These are phyloP conservation scores for Pogonognathellus flavescens DNA, from an alignment of 1,140 invertebrate genomes.

Conservation along the genomic window DNA sequence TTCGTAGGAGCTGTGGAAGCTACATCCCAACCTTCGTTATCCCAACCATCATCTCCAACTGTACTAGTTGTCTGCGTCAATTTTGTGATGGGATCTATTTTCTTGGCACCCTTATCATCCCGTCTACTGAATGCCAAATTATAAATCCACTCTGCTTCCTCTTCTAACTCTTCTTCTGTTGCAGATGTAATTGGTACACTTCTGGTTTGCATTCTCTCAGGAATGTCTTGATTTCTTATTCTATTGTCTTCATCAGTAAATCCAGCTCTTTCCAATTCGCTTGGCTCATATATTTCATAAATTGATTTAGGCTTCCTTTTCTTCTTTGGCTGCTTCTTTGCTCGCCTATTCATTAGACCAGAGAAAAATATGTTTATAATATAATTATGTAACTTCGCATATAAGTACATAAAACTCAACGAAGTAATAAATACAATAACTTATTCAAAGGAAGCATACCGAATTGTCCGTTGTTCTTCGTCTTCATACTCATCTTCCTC, in stretches of 20 bases:
- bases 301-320: slow-evolving; percentile 90
- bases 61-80: background rate
- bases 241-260: slow-evolving; percentile 96
- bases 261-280: slow-evolving; percentile 95
- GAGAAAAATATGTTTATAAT: no score
- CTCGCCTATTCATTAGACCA: slow-evolving; percentile 69
- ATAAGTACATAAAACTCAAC: slow-evolving; percentile 49
- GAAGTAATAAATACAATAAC: slow-evolving; percentile 54
- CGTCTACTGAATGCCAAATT: slow-evolving; percentile 86
- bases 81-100: background rate
- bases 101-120: slow-evolving; percentile 38
- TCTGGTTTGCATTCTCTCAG: slow-evolving; percentile 92
- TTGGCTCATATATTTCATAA: slow-evolving; percentile 96
- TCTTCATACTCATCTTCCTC: slow-evolving; percentile 71
- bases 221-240: slow-evolving; percentile 89
- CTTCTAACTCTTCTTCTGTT: slow-evolving; percentile 88
- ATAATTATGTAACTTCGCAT: no score
- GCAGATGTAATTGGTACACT: slow-evolving; percentile 85
- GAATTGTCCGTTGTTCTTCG: slow-evolving; percentile 59
- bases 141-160: slow-evolving; percentile 98
- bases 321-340: slow-evolving; percentile 82
- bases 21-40: slow-evolving; percentile 58
- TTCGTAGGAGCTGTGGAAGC: background rate
- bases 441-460: slow-evolving; percentile 60
- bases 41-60: slow-evolving; percentile 26